Conservation (phyloP, 2,113 vertebrate species). For the Boulengeromyrus knoepffleri region DNA sequence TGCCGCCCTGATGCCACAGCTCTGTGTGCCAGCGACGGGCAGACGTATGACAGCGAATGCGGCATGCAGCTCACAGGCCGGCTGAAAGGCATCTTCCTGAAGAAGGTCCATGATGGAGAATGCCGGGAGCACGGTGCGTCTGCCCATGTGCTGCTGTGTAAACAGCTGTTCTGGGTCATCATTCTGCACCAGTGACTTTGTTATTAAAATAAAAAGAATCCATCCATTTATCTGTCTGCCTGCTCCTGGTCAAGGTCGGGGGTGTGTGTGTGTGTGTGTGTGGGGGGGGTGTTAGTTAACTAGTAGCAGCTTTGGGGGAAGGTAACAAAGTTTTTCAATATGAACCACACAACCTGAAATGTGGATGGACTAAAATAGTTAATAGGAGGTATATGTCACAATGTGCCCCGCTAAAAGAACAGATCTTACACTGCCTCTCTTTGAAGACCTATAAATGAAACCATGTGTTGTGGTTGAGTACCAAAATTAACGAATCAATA, state of each 20-base stretch:
- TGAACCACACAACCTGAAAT: no score
- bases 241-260: background rate
- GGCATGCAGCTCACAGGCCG: slow-evolving; percentile 62
- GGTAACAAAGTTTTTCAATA: background rate
- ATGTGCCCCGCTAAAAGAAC: background rate
- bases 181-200: background rate
- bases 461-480: background rate
- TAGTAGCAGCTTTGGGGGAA: background rate
- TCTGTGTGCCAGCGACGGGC: slow-evolving; percentile 79
- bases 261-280: background rate
- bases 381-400: background rate
- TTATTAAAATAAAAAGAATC: background rate
- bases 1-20: slow-evolving; percentile 52
- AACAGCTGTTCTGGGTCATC: background rate
- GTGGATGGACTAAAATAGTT: background rate
- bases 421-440: background rate
- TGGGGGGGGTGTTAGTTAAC: background rate
- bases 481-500: background rate
- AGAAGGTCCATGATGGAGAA: slow-evolving; percentile 70
- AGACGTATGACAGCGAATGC: slow-evolving; percentile 75
- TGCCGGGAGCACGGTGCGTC: slow-evolving; percentile 72
- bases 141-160: no score
- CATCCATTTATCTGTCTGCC: background rate
- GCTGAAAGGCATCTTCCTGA: slow-evolving; percentile 66
- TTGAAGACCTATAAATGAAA: background rate